Evolutionary conservation across 2,888 invertebrate species (phyloP), one percentile per base, ranked within the genome.

Genomic region (Dexiosoma caninum): DNA sequence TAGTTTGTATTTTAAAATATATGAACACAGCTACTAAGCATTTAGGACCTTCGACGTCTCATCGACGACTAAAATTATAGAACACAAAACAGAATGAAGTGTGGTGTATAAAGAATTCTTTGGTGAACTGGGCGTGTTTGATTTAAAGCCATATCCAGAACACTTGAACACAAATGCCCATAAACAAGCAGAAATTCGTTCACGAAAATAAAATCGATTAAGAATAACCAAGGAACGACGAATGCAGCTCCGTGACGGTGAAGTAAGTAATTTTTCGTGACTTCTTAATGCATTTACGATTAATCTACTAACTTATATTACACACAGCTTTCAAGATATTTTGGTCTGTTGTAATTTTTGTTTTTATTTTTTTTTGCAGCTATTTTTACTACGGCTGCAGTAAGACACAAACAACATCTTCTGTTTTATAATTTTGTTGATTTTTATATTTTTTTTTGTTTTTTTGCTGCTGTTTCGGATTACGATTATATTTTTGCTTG

Each of bases 281-380:
- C 66, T 76, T 49, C 71, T 80, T 80, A 80, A 80, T 80, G 80
- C 80, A 80, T 80, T 76, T 76, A 76, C 76, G 71, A 76, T 80
- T 76, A 80, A 80, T 76, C 76, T 80, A 71, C 66, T 80, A 71
- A 75, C 76, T 71, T 76, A 37, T 53, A 51, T 60, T 53, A 69
- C 69, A 67, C 35, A 27, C 66, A 67, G 60, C 66, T 80, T 76
- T 71, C 66, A 71, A 76, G 66, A 66, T 76, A 71, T 66, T 71
- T 55, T 66, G 60, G 40, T 53, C 42, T 27, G 42, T 51, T 14
- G 57, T 40, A 16, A n/a, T 40, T 53, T 21, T 44, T 55, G 14
- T 14, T 57, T 16, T 16, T 35, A 14, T 0, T 35, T 37, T 49
- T 44, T n/a, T 8, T 59, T 46, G 12, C 21, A 42, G 5, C 8